These are phyloP conservation scores for human (Homo sapiens) DNA, from an alignment of 2,113 vertebrate genomes.

Conservation along the genomic window GRCh38 chr14:94682501-94683000, in stretches of 20 bases:
- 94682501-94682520: background rate
- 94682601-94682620: rapidly evolving
- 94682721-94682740: background rate
- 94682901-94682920: rapidly evolving
- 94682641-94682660: background rate
- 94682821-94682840: background rate
- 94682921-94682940: background rate
- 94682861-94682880: background rate
- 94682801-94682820: background rate
- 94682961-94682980: rapidly evolving
- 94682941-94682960: background rate
- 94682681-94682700: background rate
- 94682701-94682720: too few species aligned
- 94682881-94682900: too few species aligned
- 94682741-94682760: background rate
- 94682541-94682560: background rate
- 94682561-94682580: rapidly evolving
- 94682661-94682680: rapidly evolving
- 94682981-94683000: background rate
- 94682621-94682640: background rate
- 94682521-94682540: background rate
- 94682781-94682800: background rate
- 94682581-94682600: rapidly evolving
- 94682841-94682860: background rate
- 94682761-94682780: background rate